A percentile compares a stretch with the other conserved stretches of the same genome.
These are phyloP conservation scores for Excalfactoria chinensis DNA, from an alignment of 2,113 vertebrate genomes.

Conservation along the genomic window DNA sequence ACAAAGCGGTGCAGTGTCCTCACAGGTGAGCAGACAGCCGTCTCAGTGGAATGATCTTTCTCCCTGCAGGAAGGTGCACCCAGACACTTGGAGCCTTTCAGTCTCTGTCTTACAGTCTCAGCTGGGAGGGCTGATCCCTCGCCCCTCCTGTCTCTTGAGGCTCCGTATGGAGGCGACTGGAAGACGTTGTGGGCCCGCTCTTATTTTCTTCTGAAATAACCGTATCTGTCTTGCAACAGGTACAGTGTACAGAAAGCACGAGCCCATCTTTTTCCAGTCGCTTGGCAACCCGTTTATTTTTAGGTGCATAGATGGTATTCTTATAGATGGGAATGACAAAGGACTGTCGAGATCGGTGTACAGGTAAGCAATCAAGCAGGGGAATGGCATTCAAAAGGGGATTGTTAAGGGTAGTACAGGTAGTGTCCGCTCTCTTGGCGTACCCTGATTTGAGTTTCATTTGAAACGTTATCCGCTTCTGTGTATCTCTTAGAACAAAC, in stretches of 20 bases:
- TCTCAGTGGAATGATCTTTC: neutral
- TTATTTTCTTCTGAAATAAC: conserved; percentile 12
- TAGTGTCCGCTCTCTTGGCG: neutral
- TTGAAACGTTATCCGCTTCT: fast-evolving
- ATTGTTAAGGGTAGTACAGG: neutral
- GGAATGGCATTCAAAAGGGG: neutral
- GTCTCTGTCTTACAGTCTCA: no score
- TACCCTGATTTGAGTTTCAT: neutral
- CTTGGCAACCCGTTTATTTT: conserved; percentile 94
- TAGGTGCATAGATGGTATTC: conserved; percentile 89
- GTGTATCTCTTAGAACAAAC: fast-evolving
- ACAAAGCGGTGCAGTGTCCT: neutral
- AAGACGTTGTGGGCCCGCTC: neutral
- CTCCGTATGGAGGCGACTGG: neutral
- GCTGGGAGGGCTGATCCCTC: neutral
- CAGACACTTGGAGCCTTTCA: neutral
- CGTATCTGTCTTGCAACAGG: conserved; percentile 75
- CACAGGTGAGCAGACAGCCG: neutral
- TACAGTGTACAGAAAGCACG: conserved; percentile 89
- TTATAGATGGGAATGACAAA: conserved; percentile 94
- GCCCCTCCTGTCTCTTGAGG: neutral
- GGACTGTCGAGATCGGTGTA: conserved; percentile 91
- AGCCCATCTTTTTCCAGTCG: conserved; percentile 94
- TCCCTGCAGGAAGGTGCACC: neutral
- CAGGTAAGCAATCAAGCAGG: conserved; percentile 71